Conservation (phyloP, 1,140 invertebrate species). For the Oreohelix idahoensis region DNA sequence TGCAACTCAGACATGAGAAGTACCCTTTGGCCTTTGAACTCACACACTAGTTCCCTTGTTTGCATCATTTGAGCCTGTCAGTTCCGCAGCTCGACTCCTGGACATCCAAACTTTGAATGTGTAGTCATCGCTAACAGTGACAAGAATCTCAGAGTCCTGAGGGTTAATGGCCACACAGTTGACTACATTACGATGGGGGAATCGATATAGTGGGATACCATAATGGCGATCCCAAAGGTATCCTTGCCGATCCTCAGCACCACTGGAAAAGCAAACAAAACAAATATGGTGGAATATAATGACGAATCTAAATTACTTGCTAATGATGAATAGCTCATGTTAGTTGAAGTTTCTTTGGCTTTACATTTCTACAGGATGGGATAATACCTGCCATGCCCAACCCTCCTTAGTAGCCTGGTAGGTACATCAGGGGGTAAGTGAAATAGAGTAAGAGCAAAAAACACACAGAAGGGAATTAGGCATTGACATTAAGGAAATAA, state of each 20-base stretch:
- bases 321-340: too few species aligned
- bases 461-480: too few species aligned
- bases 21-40: background rate
- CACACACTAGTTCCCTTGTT: slow-evolving; percentile 3
- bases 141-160: slow-evolving; percentile 84
- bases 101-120: slow-evolving; percentile 82
- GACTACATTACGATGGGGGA: slow-evolving; percentile 86
- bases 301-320: too few species aligned
- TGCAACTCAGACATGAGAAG: background rate
- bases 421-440: too few species aligned
- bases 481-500: too few species aligned
- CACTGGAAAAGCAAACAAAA: slow-evolving; percentile 76
- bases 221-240: slow-evolving; percentile 92
- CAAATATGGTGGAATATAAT: too few species aligned
- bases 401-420: too few species aligned
- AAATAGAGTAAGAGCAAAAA: too few species aligned
- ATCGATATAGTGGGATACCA: slow-evolving; percentile 84
- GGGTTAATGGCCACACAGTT: slow-evolving; percentile 92
- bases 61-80: background rate
- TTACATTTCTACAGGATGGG: too few species aligned
- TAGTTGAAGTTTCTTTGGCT: too few species aligned
- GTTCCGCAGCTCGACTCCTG: background rate
- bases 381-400: too few species aligned
- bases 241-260: slow-evolving; percentile 88
- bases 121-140: slow-evolving; percentile 90